Percentiles rank a stretch among this genome's conserved stretches.
These are phyloP conservation scores for Podarcis cretensis DNA, from an alignment of 2,113 vertebrate genomes.

Conservation along the genomic window DNA sequence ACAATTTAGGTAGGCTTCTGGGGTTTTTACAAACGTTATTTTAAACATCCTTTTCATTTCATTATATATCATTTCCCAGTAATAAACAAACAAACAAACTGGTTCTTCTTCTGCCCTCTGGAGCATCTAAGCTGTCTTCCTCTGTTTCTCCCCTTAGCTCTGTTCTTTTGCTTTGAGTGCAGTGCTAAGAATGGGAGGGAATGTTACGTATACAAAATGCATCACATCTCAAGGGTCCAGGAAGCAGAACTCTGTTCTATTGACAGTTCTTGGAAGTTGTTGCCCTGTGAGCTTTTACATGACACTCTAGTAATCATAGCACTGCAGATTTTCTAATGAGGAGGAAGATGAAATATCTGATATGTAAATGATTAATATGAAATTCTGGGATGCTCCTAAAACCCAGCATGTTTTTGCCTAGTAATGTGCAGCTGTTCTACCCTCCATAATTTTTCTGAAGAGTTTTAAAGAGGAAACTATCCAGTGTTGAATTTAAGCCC, in stretches of 20 bases:
- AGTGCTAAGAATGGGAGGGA: not conserved
- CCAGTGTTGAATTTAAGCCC: not conserved
- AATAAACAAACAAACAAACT: too few relatives aligned
- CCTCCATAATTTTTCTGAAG: not conserved
- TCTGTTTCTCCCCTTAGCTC: not conserved
- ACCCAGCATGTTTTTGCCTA: not conserved
- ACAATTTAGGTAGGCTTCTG: too few relatives aligned
- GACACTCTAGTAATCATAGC: too few relatives aligned
- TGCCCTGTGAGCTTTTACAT: not conserved
- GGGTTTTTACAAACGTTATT: too few relatives aligned
- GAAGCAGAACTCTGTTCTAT: not conserved
- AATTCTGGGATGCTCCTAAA: not conserved
- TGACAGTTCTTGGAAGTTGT: not conserved
- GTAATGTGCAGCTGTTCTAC: not conserved
- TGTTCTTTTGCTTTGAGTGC: not conserved
- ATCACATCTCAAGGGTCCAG: not conserved
- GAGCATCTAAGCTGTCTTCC: not conserved
- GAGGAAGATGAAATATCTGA: not conserved
- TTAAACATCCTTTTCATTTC: too few relatives aligned
- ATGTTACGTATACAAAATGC: too few relatives aligned
- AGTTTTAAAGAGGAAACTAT: not conserved
- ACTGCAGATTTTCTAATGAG: not conserved
- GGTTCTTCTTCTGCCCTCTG: not conserved
- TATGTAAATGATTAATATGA: accelerated
- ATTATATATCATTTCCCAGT: too few relatives aligned